Evolutionary conservation across 2,113 vertebrate species (phyloP), one percentile per base, ranked within the genome.

Genomic region (Sinosuthora webbiana): DNA sequence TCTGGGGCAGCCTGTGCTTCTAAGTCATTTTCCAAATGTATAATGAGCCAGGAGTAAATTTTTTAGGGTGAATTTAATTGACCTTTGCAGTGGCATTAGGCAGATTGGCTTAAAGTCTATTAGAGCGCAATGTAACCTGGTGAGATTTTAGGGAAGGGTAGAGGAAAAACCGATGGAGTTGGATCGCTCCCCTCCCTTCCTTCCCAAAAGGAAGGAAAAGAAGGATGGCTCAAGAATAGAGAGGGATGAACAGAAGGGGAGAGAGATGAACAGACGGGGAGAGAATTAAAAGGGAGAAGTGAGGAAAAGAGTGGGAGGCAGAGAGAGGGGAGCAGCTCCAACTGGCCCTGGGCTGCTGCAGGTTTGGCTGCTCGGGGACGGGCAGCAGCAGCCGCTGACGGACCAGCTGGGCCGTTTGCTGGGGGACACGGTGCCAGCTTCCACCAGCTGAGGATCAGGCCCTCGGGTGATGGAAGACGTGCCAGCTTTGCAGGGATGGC

Each of bases 11-110:
- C 95, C 91, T 97, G 96, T 97, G 98, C 97, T 97, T 97, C 97
- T 98, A 98, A 98, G 97, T 97, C 96, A 98, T 98, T 98, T 98
- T 98, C 97, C 96, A 98, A 98, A 98, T 28, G 95, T 97, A 98
- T 98, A 98, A 98, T 98, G 98, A 98, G 98, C 97, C 98, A 98
- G 95, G 93, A 98, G 97, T 97, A 97, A 97, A 97, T 96, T 97
- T 98, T 98, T 98, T 98, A 98, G 98, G 98, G 98, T 98, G 98
- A 98, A 98, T 98, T 98, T 98, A 98, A 98, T 98, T 98, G 98
- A 98, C 98, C 98, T 98, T 98, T 98, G 97, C 95, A 97, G 96
- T 94, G 97, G 97, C 97, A 98, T 98, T 97, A 98, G 97, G 97
- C 97, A 97, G 97, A 98, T 98, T 98, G 97, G 97, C 97, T 98